Evolutionary conservation across 2,888 invertebrate genomes (phyloP).

Genomic region (Notodonta dromedarius): DNA sequence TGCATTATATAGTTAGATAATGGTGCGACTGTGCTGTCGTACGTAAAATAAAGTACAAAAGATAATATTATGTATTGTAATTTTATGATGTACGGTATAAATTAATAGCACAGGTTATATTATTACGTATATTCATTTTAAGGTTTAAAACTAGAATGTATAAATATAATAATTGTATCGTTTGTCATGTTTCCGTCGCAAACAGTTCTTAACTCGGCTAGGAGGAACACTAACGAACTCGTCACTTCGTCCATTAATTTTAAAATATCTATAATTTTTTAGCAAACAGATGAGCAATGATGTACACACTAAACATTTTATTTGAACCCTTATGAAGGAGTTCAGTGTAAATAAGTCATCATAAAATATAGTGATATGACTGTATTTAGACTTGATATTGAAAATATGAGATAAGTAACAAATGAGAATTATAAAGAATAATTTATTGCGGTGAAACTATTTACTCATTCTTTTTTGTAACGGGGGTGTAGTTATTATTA

Average conservation of each 20-base stretch:
- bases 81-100: constrained; percentile 79
- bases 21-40: constrained; percentile 73
- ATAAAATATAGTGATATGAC: constrained; percentile 61
- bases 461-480: constrained; percentile 58
- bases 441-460: constrained; percentile 68
- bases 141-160: constrained; percentile 72
- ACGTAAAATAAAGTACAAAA: constrained; percentile 82
- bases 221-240: constrained; percentile 83
- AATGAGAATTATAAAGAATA: constrained; percentile 70
- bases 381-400: constrained; percentile 67
- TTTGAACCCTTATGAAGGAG: constrained; percentile 77
- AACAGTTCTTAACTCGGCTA: constrained; percentile 79
- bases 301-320: constrained; percentile 70
- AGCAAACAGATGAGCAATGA: constrained; percentile 74
- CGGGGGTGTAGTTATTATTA: constrained; percentile 51
- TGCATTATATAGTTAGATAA: constrained; percentile 66
- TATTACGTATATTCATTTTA: constrained; percentile 77
- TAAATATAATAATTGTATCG: constrained; percentile 62
- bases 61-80: constrained; percentile 80
- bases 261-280: constrained; percentile 77
- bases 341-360: constrained; percentile 76
- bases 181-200: constrained; percentile 83
- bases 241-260: constrained; percentile 84
- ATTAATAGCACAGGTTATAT: constrained; percentile 73
- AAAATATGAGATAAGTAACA: constrained; percentile 66